Evolutionary conservation across 2,888 invertebrate genomes (phyloP).

Genomic region (Tortricodes alternella): DNA sequence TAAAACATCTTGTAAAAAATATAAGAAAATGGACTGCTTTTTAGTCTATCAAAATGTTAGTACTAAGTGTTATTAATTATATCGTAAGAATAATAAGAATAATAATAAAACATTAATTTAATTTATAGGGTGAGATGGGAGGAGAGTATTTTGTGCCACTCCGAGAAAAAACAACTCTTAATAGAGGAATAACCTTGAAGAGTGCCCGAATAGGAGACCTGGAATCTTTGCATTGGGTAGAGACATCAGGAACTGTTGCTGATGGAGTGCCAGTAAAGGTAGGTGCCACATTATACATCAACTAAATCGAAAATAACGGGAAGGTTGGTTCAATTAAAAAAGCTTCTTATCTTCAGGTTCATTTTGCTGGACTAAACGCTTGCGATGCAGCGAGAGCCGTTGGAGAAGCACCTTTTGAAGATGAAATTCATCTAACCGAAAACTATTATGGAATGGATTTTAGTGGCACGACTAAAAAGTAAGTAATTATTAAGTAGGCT

Average conservation of each 20-base stretch:
- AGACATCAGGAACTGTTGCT: constrained; percentile 35
- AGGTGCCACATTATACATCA: too few species aligned
- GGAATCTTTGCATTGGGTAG: constrained; percentile 50
- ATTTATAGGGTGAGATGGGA: constrained; percentile 44
- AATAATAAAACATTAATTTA: too few species aligned
- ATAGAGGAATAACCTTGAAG: constrained; percentile 36
- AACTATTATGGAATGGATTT: constrained; percentile 60
- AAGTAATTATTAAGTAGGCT: too few species aligned
- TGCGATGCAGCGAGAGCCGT: constrained; percentile 47
- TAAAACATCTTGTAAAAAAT: too few species aligned
- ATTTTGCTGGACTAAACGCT: constrained; percentile 46
- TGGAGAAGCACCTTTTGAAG: constrained; percentile 37
- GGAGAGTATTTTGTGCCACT: constrained; percentile 40
- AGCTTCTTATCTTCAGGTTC: constrained; percentile 42
- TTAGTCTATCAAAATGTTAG: too few species aligned
- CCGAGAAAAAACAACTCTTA: constrained; percentile 15
- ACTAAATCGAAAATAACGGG: constrained; percentile 42
- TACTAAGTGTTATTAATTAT: too few species aligned
- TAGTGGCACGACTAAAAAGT: constrained; percentile 58
- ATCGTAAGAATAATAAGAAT: too few species aligned
- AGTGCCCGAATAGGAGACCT: constrained; percentile 43
- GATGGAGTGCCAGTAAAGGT: too few species aligned
- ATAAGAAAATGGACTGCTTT: too few species aligned
- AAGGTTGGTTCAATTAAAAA: not conserved
- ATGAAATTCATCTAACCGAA: constrained; percentile 4